Evolutionary conservation across 2,113 vertebrate species (phyloP).

Genomic region (Sinocyclocheilus anshuiensis): DNA sequence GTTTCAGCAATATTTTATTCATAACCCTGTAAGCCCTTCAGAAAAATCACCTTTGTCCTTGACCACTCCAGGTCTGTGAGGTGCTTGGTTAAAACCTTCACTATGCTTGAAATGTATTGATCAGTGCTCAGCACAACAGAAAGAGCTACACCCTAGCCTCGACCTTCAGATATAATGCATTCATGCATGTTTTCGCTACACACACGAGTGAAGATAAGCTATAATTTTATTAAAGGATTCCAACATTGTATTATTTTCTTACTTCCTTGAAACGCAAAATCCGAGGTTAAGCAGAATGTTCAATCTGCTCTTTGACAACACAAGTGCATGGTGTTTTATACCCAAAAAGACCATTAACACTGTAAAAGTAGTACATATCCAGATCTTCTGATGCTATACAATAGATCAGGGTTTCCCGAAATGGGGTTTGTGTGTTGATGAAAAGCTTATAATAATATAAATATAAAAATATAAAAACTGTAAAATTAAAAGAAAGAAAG

Average conservation of each 20-base stretch:
- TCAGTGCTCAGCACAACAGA: slow-evolving; percentile 7
- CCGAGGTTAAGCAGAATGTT: not conserved
- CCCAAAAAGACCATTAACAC: not conserved
- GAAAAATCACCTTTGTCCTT: slow-evolving; percentile 21
- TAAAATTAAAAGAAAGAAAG: too few species aligned
- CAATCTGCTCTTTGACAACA: not conserved
- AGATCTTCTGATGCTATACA: not conserved
- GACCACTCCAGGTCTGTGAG: slow-evolving; percentile 3
- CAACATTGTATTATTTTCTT: not conserved
- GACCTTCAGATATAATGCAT: not conserved
- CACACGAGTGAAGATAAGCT: not conserved
- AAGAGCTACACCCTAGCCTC: not conserved
- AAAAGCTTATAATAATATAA: not conserved
- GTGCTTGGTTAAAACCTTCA: slow-evolving; percentile 25
- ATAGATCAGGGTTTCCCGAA: not conserved
- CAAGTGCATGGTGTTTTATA: not conserved
- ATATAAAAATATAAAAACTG: too few species aligned
- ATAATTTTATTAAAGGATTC: not conserved
- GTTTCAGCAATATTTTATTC: slow-evolving; percentile 35
- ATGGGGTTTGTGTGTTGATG: not conserved
- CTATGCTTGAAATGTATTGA: slow-evolving; percentile 30
- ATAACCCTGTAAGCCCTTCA: not conserved
- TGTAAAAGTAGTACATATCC: not conserved
- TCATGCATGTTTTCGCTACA: not conserved
- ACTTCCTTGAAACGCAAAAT: not conserved